Conservation (phyloP, 2,797 vertebrate genomes). For the Sebastes hubbsi region DNA sequence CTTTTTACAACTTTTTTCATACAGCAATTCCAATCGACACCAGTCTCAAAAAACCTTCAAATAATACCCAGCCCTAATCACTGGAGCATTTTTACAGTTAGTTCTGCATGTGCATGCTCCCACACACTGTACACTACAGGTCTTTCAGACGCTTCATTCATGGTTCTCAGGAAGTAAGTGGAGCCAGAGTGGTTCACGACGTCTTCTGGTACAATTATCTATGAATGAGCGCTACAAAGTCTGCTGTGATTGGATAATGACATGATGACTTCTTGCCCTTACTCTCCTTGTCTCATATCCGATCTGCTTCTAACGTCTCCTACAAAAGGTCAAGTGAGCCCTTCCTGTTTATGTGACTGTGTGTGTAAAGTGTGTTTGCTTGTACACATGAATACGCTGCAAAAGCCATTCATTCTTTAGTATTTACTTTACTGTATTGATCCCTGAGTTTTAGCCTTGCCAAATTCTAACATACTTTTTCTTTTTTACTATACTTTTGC, state of each 20-base stretch:
- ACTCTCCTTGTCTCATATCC: conserved; percentile 61
- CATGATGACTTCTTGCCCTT: conserved; percentile 38
- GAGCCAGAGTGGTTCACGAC: background rate
- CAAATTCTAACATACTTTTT: background rate
- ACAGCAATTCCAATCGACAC: background rate
- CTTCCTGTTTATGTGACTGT: conserved; percentile 57
- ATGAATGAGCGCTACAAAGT: conserved; percentile 44
- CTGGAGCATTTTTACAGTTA: background rate
- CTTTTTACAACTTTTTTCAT: background rate
- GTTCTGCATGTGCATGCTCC: background rate
- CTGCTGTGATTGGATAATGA: conserved; percentile 58
- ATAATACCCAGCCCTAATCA: background rate
- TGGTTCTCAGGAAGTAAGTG: background rate
- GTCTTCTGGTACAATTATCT: background rate
- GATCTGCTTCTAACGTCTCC: conserved; percentile 44
- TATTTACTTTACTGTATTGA: background rate
- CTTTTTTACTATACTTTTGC: background rate
- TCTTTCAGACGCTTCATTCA: background rate
- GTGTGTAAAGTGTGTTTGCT: background rate
- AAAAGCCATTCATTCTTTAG: background rate
- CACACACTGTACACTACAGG: background rate
- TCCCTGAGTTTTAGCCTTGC: background rate
- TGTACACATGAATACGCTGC: background rate
- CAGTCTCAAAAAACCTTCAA: background rate
- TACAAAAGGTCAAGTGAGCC: conserved; percentile 38